These are phyloP conservation scores for Lucinisca nassula DNA, from an alignment of 2,888 invertebrate species.

Conservation along the genomic window DNA sequence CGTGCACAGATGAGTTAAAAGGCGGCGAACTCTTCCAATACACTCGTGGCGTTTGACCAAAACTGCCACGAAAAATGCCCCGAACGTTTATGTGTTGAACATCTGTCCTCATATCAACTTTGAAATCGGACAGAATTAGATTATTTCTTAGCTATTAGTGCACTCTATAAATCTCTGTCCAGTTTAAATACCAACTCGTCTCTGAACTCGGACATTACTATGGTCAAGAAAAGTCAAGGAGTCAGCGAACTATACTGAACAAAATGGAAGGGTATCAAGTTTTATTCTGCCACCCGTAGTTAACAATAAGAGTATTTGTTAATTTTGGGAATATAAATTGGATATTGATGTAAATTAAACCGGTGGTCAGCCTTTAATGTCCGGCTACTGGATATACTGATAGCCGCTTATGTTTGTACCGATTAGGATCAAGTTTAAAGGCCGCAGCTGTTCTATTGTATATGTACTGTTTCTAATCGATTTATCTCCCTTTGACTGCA, in stretches of 20 bases:
- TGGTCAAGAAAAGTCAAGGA: slow-evolving; percentile 4
- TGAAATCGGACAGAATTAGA: no score
- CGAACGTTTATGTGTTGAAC: no score
- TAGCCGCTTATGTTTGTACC: background rate
- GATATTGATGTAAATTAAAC: background rate
- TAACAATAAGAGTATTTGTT: background rate
- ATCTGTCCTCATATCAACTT: no score
- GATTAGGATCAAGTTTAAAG: background rate
- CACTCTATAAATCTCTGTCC: background rate
- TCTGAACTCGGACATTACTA: background rate
- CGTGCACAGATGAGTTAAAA: no score
- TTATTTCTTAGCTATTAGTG: background rate
- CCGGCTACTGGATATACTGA: background rate
- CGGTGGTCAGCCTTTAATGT: background rate
- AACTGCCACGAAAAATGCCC: no score
- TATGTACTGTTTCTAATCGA: no score
- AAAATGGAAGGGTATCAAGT: background rate
- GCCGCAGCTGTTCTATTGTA: background rate
- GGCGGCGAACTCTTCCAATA: no score
- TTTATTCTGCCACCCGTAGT: slow-evolving; percentile 8
- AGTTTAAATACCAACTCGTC: background rate
- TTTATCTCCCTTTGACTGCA: no score
- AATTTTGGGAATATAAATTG: background rate
- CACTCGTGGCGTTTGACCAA: no score
- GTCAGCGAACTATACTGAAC: background rate